A percentile compares a stretch with the other conserved stretches of the same genome.
These are phyloP conservation scores for Ernsta delagoae DNA, from an alignment of 2,888 invertebrate genomes.

Conservation along the genomic window DNA sequence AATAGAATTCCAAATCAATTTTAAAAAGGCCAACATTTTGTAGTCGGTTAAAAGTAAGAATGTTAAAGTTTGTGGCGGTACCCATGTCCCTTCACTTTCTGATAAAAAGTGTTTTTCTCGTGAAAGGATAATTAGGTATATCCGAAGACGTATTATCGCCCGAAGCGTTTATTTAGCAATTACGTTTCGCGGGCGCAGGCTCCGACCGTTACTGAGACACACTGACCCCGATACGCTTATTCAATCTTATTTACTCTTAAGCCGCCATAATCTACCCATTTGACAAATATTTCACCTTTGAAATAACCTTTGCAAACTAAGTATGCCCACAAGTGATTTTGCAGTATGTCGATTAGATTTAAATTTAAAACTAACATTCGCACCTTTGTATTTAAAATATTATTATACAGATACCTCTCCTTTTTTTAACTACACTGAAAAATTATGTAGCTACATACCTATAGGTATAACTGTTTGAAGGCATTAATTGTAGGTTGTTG, in stretches of 20 bases:
- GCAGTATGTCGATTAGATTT: too few species aligned
- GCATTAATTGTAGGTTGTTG: too few species aligned
- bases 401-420: too few species aligned
- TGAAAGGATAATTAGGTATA: constrained; percentile 5
- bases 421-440: too few species aligned
- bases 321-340: constrained; percentile 39
- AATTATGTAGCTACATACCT: too few species aligned
- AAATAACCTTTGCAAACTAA: constrained; percentile 38
- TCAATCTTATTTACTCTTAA: constrained; percentile 47
- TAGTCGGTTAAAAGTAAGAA: too few species aligned
- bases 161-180: background rate
- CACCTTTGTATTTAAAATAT: too few species aligned
- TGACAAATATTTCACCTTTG: constrained; percentile 38
- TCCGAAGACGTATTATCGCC: constrained; percentile 9
- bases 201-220: constrained; percentile 73
- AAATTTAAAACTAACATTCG: too few species aligned
- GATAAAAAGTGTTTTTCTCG: background rate
- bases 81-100: background rate
- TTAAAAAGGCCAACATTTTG: too few species aligned
- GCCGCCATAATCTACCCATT: constrained; percentile 19
- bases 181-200: constrained; percentile 51
- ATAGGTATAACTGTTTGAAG: too few species aligned
- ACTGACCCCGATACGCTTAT: constrained; percentile 72
- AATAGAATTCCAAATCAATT: too few species aligned
- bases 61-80: too few species aligned